Percentiles rank a stretch among this genome's conserved stretches.
phyloP scores from a whole-genome alignment of 2,797 vertebrate species.

The Siniperca undulata region DNA sequence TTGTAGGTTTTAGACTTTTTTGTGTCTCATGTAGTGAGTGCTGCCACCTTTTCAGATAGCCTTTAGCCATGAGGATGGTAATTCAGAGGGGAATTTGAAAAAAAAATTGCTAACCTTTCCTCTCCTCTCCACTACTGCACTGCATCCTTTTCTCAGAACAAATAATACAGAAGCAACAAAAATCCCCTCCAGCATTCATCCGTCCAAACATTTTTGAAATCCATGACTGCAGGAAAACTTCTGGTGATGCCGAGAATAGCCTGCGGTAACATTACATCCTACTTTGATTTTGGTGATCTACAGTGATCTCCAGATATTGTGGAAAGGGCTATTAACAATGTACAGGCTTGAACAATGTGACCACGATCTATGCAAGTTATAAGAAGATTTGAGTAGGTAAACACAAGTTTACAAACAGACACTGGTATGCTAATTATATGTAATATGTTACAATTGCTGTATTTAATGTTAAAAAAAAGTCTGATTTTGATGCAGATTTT shows the following conservation, averaged over 20 bases:
- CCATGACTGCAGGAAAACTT: constrained; percentile 45
- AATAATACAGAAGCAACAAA: constrained; percentile 51
- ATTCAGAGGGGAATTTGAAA: constrained; percentile 48
- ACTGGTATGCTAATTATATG: too few relatives aligned
- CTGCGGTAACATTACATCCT: constrained; percentile 27
- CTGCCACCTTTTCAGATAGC: constrained; percentile 16
- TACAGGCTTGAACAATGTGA: not conserved
- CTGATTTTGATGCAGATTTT: not conserved
- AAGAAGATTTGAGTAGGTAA: not conserved
- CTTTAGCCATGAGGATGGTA: constrained; percentile 40
- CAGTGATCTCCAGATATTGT: constrained; percentile 7
- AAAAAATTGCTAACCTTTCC: constrained; percentile 32
- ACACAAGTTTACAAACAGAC: not conserved
- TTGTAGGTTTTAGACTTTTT: not conserved
- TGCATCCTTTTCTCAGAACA: constrained; percentile 45
- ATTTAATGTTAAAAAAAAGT: not conserved
- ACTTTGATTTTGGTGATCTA: constrained; percentile 26
- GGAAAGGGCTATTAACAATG: not conserved
- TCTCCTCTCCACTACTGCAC: not conserved
- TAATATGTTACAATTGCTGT: not conserved
- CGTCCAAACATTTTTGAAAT: constrained; percentile 32
- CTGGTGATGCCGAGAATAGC: constrained; percentile 30
- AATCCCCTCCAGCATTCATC: constrained; percentile 50
- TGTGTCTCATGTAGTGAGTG: not conserved
- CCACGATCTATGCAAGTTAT: not conserved